phyloP scores from a whole-genome alignment of 2,113 vertebrate genomes.

The Pundamilia nyererei region DNA sequence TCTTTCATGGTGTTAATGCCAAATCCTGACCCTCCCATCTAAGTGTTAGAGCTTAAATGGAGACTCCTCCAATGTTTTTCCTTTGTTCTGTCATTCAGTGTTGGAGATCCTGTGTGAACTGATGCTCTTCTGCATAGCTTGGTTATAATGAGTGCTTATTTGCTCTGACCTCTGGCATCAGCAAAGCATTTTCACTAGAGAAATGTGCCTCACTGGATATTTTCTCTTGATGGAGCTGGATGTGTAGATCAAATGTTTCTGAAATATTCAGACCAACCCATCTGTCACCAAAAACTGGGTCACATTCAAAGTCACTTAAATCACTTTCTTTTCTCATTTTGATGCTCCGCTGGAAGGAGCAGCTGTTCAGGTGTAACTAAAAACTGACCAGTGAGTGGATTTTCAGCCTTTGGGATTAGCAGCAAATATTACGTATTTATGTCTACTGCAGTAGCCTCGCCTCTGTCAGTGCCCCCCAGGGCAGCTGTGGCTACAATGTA shows the following conservation, averaged over 20 bases:
- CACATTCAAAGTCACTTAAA: neutral
- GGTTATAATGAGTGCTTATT: neutral
- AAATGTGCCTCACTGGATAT: neutral
- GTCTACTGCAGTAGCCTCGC: neutral
- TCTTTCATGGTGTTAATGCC: neutral
- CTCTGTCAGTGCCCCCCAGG: too few species aligned
- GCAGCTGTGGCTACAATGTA: too few species aligned
- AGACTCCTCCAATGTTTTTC: neutral
- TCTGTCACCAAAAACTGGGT: neutral
- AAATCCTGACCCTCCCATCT: neutral
- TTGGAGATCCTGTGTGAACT: neutral
- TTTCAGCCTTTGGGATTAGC: neutral
- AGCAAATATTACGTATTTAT: accelerated
- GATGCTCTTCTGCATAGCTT: neutral
- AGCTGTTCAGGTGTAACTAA: neutral
- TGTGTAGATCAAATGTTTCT: neutral
- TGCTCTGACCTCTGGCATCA: neutral
- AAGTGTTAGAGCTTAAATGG: neutral
- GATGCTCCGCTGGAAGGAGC: neutral
- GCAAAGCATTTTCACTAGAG: neutral
- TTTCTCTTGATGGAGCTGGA: neutral
- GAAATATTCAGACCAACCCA: neutral
- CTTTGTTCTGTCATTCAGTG: neutral
- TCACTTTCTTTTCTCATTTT: neutral
- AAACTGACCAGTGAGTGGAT: neutral